These are phyloP conservation scores for Pandemis cinnamomeana DNA, from an alignment of 2,888 invertebrate species.

Conservation along the genomic window DNA sequence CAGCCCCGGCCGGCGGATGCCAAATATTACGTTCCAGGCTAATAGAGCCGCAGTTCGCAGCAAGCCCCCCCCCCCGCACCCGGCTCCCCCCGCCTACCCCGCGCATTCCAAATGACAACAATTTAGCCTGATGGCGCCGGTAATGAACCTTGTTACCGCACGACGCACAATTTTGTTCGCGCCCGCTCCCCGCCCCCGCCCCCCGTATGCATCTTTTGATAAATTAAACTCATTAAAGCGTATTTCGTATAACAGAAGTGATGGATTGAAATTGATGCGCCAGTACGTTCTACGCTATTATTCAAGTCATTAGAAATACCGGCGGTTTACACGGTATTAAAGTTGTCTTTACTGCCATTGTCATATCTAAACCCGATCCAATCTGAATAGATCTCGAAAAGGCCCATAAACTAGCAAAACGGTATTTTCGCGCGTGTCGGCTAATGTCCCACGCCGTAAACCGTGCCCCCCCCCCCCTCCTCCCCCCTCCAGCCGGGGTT, in stretches of 20 bases:
- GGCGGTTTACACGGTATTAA: not conserved
- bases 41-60: slow-evolving; percentile 2
- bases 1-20: not conserved
- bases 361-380: slow-evolving; percentile 17
- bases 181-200: not conserved
- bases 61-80: not conserved
- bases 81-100: not conserved
- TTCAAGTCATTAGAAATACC: not conserved
- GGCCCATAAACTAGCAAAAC: slow-evolving; percentile 24
- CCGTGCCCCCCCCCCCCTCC: not conserved
- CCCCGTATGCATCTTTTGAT: slow-evolving; percentile 19
- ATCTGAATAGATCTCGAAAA: slow-evolving; percentile 5
- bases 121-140: slow-evolving; percentile 22
- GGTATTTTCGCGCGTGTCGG: slow-evolving; percentile 14
- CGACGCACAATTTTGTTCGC: slow-evolving; percentile 19
- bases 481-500: slow-evolving; percentile 11
- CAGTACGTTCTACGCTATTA: not conserved
- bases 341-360: slow-evolving; percentile 1
- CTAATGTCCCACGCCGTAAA: slow-evolving; percentile 10
- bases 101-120: slow-evolving; percentile 19
- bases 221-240: slow-evolving; percentile 20
- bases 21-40: not conserved
- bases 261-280: slow-evolving; percentile 1
- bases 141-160: slow-evolving; percentile 28
- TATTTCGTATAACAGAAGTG: not conserved